Evolutionary conservation across 2,888 invertebrate species (phyloP), one percentile per base, ranked within the genome.

Genomic region (Teleogryllus oceanicus): DNA sequence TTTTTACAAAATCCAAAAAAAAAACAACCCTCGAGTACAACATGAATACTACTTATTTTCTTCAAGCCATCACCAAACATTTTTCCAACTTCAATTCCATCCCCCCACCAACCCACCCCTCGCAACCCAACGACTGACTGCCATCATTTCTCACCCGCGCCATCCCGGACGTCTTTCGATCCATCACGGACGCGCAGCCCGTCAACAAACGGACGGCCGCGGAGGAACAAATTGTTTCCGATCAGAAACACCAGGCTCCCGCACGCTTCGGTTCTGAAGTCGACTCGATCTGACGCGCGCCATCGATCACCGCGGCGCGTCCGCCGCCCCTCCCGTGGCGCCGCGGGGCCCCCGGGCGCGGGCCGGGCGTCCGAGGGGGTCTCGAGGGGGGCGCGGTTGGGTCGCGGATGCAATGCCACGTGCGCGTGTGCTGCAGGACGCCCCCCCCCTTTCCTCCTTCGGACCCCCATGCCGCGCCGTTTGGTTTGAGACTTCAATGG

Each of bases 161-260:
- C 62, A 5, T 62, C 62, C n/a, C 16, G 13, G 62, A 62, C 62
- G 62, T n/a, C 13, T 62, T 62, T 62, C 62, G n/a, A 62, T 62
- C 62, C 62, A 62, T 62, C 62, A 62, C 62, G 62, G 62, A 5
- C 16, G n/a, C 62, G 62, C 62, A 62, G 62, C 62, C 62, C 62
- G 62, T 62, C 62, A 62, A 62, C 62, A 12, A 62, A 62, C 62
- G 62, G 62, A 62, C 62, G 62, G 62, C 62, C 13, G 8, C 62
- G 62, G 12, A 16, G 4, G 62, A 62, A 62, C 62, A 62, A 62
- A 62, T 62, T 62, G 62, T 62, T 62, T 62, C 62, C 62, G 62
- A 62, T 62, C 62, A 62, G 62, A 62, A 62, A 62, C 62, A 62
- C 62, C 62, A n/a, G 62, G 62, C 62, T 62, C 16, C 62, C 62